Evolutionary conservation across 1,140 invertebrate species (phyloP).

Genomic region (Heliconius melpomene): DNA sequence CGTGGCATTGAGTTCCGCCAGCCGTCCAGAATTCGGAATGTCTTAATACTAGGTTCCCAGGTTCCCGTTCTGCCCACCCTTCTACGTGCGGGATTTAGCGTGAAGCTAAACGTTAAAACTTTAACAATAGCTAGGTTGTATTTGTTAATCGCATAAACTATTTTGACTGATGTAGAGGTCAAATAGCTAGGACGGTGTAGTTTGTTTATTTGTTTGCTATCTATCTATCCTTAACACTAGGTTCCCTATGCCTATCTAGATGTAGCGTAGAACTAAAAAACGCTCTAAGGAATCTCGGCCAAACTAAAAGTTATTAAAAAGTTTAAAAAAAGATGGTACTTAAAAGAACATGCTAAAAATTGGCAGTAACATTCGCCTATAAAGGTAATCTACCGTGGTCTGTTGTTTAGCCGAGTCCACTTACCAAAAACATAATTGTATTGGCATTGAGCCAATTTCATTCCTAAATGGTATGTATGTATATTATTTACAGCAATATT

Average conservation of each 20-base stretch:
- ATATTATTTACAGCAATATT: background rate
- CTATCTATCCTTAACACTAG: too few relatives aligned
- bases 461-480: background rate
- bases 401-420: constrained; percentile 1
- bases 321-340: background rate
- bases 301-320: background rate
- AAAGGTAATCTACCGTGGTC: background rate
- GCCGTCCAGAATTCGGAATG: background rate
- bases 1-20: too few relatives aligned
- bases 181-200: too few relatives aligned
- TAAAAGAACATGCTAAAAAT: background rate
- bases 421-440: constrained; percentile 46
- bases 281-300: too few relatives aligned
- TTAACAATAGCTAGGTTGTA: too few relatives aligned
- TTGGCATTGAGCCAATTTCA: constrained; percentile 58
- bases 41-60: background rate
- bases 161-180: too few relatives aligned
- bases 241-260: too few relatives aligned
- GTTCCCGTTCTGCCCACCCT: background rate
- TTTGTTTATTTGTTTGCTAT: too few relatives aligned
- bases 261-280: too few relatives aligned
- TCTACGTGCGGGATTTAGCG: background rate
- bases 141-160: too few relatives aligned
- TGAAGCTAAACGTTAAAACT: background rate
- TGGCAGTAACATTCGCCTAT: background rate